These are phyloP conservation scores for Eupelmus urozonus DNA, from an alignment of 2,888 invertebrate species.

Conservation along the genomic window DNA sequence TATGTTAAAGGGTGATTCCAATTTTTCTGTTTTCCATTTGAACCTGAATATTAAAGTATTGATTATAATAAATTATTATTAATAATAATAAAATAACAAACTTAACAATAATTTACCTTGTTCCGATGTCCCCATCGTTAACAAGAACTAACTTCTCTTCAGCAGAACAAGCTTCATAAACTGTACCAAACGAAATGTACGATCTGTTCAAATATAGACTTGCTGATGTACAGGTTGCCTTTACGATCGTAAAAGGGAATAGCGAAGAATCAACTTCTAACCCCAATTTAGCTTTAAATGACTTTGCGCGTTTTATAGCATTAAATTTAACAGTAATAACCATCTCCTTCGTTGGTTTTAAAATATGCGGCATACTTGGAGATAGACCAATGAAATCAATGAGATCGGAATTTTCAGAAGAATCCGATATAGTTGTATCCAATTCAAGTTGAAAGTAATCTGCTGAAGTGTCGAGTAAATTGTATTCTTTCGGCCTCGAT, in stretches of 20 bases:
- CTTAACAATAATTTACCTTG: slow-evolving; percentile 75
- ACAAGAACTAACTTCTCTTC: slow-evolving; percentile 77
- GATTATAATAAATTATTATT: not conserved
- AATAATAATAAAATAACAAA: not conserved
- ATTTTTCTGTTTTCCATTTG: slow-evolving; percentile 78
- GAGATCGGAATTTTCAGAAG: slow-evolving; percentile 37
- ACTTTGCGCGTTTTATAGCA: slow-evolving; percentile 71
- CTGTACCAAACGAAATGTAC: slow-evolving; percentile 79
- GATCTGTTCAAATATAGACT: slow-evolving; percentile 78
- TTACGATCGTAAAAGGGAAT: slow-evolving; percentile 79
- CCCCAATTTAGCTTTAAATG: slow-evolving; percentile 77
- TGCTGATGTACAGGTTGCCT: slow-evolving; percentile 79
- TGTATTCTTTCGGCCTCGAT: not conserved
- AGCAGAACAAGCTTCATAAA: slow-evolving; percentile 77
- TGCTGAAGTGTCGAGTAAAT: not conserved
- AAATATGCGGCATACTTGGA: slow-evolving; percentile 68
- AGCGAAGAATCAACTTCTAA: slow-evolving; percentile 77
- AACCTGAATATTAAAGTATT: slow-evolving; percentile 73
- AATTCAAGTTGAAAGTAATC: not conserved
- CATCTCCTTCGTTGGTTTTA: slow-evolving; percentile 71
- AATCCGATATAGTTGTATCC: not conserved
- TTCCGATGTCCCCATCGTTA: slow-evolving; percentile 80
- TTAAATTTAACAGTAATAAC: slow-evolving; percentile 74
- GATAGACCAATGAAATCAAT: slow-evolving; percentile 68
- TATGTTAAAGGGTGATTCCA: slow-evolving; percentile 80